Evolutionary conservation across 2,113 vertebrate genomes (phyloP), one percentile per base, ranked within the genome.

Genomic region (Psephotus haematonotus): DNA sequence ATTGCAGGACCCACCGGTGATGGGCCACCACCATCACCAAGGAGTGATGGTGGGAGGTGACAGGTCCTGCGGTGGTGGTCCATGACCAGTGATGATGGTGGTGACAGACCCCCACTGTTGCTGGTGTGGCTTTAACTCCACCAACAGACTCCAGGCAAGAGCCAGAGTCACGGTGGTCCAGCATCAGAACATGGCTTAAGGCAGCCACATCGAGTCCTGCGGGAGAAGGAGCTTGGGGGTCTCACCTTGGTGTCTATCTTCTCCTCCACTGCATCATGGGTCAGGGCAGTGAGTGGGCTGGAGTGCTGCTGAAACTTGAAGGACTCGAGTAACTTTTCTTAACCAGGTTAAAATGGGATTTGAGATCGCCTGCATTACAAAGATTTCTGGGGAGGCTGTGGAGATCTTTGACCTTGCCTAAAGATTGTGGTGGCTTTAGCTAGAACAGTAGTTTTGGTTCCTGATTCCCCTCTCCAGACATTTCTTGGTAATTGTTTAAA

Each of bases 401-500:
- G 55, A 50, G 43, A 0, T 82, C 24, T 46, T 33, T 80, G 92
- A 77, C 90, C 92, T 81, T 92, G 88, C 47, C 13, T 53, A 2
- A 65, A 75, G 39, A 57, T 17, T 69, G 44, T 7, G 11, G 28
- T 74, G 28, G 46, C 64, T 4, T n/a, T 55, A 70, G 62, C 72
- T 72, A 6, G 35, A 88, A 8, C 69, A 37, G 85, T 60, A 69
- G 90, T 94, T 94, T 72, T 80, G 18, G 39, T 94, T 95, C 92
- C 74, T 44, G 1, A 79, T 94, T 92, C 52, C 37, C 43, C 18
- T 60, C 47, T 86, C 69, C 64, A 29, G 35, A 39, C 11, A 4
- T 69, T 93, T 93, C 69, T 83, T 37, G 62, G 43, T 52, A 86
- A 55, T 76, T 71, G 39, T 72, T 96, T 84, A 65, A 94, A 91